A percentile compares a stretch with the other conserved stretches of the same genome.
These are phyloP conservation scores for Pheosia gnoma DNA, from an alignment of 2,888 invertebrate species.

Conservation along the genomic window DNA sequence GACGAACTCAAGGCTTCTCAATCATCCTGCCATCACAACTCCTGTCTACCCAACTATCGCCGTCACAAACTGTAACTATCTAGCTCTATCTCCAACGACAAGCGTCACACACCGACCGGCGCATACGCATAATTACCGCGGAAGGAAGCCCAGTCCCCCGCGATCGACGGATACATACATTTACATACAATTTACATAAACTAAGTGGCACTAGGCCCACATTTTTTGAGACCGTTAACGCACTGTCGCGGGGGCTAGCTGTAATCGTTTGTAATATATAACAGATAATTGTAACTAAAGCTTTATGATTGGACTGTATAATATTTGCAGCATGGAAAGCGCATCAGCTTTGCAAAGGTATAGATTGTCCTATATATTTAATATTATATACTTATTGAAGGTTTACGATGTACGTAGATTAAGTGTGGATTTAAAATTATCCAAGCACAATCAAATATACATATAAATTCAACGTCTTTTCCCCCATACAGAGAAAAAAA, in stretches of 20 bases:
- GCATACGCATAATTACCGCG: conserved; percentile 24
- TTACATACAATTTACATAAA: conserved; percentile 23
- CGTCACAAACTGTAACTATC: conserved; percentile 7
- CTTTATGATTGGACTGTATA: neutral
- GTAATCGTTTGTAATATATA: neutral
- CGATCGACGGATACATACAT: conserved; percentile 22
- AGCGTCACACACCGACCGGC: conserved; percentile 6
- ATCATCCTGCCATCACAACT: neutral
- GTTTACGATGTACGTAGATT: too few species aligned
- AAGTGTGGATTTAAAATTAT: too few species aligned
- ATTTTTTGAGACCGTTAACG: conserved; percentile 1
- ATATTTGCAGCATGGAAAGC: neutral
- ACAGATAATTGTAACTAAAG: neutral
- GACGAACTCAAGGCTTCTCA: neutral
- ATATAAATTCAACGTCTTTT: too few species aligned
- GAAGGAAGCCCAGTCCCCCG: conserved; percentile 28
- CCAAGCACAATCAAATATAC: too few species aligned
- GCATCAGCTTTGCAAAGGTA: too few species aligned
- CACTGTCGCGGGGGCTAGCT: neutral
- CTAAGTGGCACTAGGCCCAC: neutral
- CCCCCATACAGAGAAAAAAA: too few species aligned
- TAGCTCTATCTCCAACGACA: conserved; percentile 2
- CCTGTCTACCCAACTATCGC: neutral
- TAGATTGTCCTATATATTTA: too few species aligned
- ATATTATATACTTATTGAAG: too few species aligned